phyloP scores from a whole-genome alignment of 2,113 vertebrate species.

The Nycticryphes semicollaris region DNA sequence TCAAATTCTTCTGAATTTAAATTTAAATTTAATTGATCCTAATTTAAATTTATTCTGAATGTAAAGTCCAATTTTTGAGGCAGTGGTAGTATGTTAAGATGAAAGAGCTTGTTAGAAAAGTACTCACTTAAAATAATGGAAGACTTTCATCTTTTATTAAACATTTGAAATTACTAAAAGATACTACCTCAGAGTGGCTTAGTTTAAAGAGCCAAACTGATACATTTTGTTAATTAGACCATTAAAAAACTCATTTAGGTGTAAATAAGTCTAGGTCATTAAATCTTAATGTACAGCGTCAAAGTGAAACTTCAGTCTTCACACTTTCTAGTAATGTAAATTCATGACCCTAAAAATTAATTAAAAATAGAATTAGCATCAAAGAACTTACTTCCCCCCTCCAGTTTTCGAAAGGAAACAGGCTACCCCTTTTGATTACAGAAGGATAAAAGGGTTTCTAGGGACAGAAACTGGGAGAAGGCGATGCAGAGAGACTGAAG shows the following conservation, averaged over 20 bases:
- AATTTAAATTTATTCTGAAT: background rate
- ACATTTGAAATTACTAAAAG: slow-evolving; percentile 50
- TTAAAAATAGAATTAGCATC: slow-evolving; percentile 51
- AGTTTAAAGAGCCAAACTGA: slow-evolving; percentile 69
- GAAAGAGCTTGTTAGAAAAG: background rate
- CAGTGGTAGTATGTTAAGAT: background rate
- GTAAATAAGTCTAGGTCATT: slow-evolving; percentile 75
- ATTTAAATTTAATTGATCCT: background rate
- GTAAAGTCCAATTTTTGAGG: background rate
- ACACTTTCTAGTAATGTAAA: slow-evolving; percentile 6
- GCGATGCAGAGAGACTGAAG: background rate
- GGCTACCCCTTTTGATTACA: background rate
- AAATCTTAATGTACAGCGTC: slow-evolving; percentile 65
- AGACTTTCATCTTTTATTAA: slow-evolving; percentile 73
- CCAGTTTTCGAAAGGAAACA: background rate
- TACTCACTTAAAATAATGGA: slow-evolving; percentile 32
- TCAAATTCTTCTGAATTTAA: background rate
- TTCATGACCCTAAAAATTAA: slow-evolving; percentile 37
- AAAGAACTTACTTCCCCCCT: background rate
- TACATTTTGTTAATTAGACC: slow-evolving; percentile 72
- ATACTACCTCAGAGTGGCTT: slow-evolving; percentile 40
- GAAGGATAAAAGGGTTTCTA: background rate
- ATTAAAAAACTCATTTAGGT: slow-evolving; percentile 75
- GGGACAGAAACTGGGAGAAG: background rate
- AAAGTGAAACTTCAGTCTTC: slow-evolving; percentile 13